Percentiles rank a stretch among this genome's conserved stretches.
phyloP scores from a whole-genome alignment of 2,797 vertebrate species.

The Natrix natrix region DNA sequence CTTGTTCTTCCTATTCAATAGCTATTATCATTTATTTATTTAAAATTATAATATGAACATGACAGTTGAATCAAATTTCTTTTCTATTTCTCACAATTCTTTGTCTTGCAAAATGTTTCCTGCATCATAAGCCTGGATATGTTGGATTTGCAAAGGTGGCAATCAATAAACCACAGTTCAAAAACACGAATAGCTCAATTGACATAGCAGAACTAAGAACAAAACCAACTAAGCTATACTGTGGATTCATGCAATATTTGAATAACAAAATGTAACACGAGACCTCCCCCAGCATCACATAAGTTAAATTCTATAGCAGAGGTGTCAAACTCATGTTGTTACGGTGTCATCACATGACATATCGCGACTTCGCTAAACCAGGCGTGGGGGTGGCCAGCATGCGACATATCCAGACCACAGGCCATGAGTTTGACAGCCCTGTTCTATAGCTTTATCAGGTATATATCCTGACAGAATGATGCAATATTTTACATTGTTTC shows the following conservation, averaged over 20 bases:
- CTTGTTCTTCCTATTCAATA: fast-evolving
- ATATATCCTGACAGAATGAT: background rate
- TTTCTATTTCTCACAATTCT: background rate
- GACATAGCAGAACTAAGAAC: background rate
- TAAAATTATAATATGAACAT: background rate
- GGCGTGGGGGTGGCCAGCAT: too few relatives aligned
- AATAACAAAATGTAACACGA: background rate
- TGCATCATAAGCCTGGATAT: background rate
- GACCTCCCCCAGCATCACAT: background rate
- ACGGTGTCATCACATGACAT: too few relatives aligned
- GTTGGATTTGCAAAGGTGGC: background rate
- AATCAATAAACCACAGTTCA: background rate
- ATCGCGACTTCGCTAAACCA: too few relatives aligned
- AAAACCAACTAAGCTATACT: background rate
- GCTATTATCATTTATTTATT: background rate
- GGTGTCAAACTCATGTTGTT: too few relatives aligned
- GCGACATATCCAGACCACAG: too few relatives aligned
- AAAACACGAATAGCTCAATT: background rate
- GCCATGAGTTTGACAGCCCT: too few relatives aligned
- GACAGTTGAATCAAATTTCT: background rate
- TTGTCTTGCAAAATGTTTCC: background rate
- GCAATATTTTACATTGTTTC: background rate
- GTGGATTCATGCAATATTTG: background rate
- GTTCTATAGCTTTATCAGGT: background rate
- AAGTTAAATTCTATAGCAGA: background rate